phyloP scores from a whole-genome alignment of 2,888 invertebrate species.

The Ophion ventricosus region DNA sequence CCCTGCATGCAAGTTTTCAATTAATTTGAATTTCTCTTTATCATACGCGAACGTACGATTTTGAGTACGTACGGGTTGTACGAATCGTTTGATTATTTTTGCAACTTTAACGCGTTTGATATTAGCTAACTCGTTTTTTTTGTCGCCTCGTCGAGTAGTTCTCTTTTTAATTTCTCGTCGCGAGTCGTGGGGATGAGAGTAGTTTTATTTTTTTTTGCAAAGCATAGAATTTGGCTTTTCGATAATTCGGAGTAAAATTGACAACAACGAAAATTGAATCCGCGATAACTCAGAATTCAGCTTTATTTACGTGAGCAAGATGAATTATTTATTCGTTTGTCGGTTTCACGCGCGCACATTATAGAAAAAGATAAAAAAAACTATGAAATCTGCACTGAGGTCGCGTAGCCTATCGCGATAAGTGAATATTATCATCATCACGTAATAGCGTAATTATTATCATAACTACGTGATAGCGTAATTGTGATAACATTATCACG shows the following conservation, averaged over 20 bases:
- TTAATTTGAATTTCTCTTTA: constrained; percentile 6
- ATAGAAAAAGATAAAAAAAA: too few species aligned
- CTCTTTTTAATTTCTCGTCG: not conserved
- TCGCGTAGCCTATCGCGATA: too few species aligned
- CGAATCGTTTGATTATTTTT: constrained; percentile 73
- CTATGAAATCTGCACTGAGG: too few species aligned
- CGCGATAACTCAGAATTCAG: too few species aligned
- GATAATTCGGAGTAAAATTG: not conserved
- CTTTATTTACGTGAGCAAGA: too few species aligned
- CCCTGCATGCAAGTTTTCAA: constrained; percentile 48
- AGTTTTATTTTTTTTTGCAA: constrained; percentile 7
- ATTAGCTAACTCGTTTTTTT: constrained; percentile 53
- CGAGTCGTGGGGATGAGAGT: not conserved
- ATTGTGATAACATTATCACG: too few species aligned
- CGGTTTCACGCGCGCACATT: too few species aligned
- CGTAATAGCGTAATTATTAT: too few species aligned
- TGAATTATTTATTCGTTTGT: too few species aligned
- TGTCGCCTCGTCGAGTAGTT: constrained; percentile 31
- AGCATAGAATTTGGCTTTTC: not conserved
- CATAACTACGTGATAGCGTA: too few species aligned
- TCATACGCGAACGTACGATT: constrained; percentile 52
- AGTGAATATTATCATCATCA: too few species aligned
- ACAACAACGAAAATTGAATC: not conserved
- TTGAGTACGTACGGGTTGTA: too few species aligned
- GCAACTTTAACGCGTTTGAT: constrained; percentile 69